Evolutionary conservation across 2,888 invertebrate species (phyloP).

Genomic region (Mythimna vitellina): DNA sequence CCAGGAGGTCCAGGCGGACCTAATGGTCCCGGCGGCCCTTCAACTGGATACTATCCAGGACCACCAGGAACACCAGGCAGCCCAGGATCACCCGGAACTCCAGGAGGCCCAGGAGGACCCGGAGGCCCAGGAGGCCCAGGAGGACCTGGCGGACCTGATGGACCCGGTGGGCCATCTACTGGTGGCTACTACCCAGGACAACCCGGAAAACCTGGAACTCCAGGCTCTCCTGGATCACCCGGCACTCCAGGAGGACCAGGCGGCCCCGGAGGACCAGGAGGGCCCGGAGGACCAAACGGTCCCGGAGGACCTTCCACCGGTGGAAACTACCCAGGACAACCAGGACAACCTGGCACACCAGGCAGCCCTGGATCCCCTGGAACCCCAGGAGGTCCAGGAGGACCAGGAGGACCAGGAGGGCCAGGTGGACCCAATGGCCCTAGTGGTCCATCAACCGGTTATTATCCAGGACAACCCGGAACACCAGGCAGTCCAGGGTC

Average conservation of each 20-base stretch:
- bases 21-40: constrained; percentile 68
- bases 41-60: constrained; percentile 54
- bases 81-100: constrained; percentile 65
- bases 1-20: constrained; percentile 62
- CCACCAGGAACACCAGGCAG: constrained; percentile 55
- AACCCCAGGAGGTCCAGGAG: constrained; percentile 59
- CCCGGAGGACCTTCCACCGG: constrained; percentile 55
- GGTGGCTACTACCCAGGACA: constrained; percentile 63
- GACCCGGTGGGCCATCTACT: constrained; percentile 60
- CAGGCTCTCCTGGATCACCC: constrained; percentile 64
- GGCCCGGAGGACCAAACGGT: too few species aligned
- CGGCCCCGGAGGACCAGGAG: constrained; percentile 50
- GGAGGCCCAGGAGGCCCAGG: constrained; percentile 66
- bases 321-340: constrained; percentile 61
- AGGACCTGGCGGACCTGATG: constrained; percentile 62
- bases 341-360: constrained; percentile 54
- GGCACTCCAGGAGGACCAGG: constrained; percentile 61
- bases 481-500: constrained; percentile 61
- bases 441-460: constrained; percentile 61
- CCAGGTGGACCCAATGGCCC: constrained; percentile 65
- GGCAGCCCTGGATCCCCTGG: constrained; percentile 65
- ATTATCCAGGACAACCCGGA: constrained; percentile 62
- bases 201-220: constrained; percentile 57
- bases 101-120: constrained; percentile 68
- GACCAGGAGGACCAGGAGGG: constrained; percentile 61